Conservation (phyloP, 2,113 vertebrate species). For the Motacilla tschutschensis region DNA sequence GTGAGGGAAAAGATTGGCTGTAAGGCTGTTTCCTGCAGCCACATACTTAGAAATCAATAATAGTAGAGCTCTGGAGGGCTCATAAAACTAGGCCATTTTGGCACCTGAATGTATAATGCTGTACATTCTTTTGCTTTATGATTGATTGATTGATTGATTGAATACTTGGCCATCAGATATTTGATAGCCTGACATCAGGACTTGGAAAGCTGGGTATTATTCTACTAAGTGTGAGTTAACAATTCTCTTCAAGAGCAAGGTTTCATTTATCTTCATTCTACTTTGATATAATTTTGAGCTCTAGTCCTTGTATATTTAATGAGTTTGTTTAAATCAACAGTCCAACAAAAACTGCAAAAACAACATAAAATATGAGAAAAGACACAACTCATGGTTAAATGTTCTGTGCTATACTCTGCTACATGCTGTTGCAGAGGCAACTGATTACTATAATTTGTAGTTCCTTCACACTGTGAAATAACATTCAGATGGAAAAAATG, state of each 20-base stretch:
- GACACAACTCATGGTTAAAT: background rate
- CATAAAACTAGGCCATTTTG: background rate
- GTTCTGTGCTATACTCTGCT: background rate
- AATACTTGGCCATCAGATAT: background rate
- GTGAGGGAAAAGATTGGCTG: background rate
- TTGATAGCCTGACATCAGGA: background rate
- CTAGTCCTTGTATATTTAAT: background rate
- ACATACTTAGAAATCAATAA: background rate
- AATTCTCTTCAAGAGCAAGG: background rate
- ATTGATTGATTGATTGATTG: background rate
- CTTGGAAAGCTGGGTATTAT: background rate
- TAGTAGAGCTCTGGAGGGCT: background rate
- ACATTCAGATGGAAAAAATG: slow-evolving; percentile 17
- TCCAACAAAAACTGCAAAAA: background rate
- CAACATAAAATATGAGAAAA: background rate
- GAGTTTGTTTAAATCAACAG: background rate
- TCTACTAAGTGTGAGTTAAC: background rate
- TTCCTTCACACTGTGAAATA: slow-evolving; percentile 27
- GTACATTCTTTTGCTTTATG: background rate
- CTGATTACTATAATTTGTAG: slow-evolving; percentile 24
- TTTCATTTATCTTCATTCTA: background rate
- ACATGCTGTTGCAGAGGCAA: slow-evolving; percentile 1
- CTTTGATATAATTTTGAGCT: background rate
- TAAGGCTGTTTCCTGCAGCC: background rate
- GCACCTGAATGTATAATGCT: background rate